Percentiles rank a stretch among this genome's conserved stretches.
phyloP scores from a whole-genome alignment of 2,113 vertebrate species.

The Morone saxatilis region DNA sequence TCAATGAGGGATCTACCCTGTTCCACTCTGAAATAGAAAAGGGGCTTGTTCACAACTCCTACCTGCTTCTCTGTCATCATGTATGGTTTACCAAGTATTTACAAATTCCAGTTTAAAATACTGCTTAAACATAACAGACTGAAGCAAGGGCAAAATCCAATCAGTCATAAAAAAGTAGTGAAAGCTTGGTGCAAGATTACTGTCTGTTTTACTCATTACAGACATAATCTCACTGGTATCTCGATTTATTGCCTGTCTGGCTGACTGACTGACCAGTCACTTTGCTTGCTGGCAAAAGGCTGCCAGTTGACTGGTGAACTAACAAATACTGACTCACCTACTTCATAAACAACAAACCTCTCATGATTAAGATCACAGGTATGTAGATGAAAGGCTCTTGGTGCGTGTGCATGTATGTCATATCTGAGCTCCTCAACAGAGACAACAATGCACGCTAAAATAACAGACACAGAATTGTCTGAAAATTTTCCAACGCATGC shows the following conservation, averaged over 20 bases:
- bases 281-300: slow-evolving; percentile 6
- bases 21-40: slow-evolving; percentile 29
- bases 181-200: slow-evolving; percentile 25
- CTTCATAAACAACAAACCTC: slow-evolving; percentile 37
- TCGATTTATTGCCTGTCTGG: not conserved
- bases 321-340: slow-evolving; percentile 16
- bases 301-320: slow-evolving; percentile 21
- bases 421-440: slow-evolving; percentile 50
- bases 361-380: slow-evolving; percentile 57
- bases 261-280: slow-evolving; percentile 3
- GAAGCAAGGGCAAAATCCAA: slow-evolving; percentile 34
- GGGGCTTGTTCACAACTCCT: slow-evolving; percentile 2
- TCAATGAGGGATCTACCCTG: slow-evolving; percentile 33
- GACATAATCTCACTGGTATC: slow-evolving; percentile 18
- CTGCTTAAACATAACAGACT: not conserved
- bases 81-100: slow-evolving; percentile 1
- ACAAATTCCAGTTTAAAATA: slow-evolving; percentile 6
- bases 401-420: not conserved
- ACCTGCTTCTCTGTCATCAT: slow-evolving; percentile 17
- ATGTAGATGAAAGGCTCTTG: slow-evolving; percentile 49
- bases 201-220: slow-evolving; percentile 46
- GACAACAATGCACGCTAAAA: slow-evolving; percentile 22
- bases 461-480: slow-evolving; percentile 37
- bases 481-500: slow-evolving; percentile 32
- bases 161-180: slow-evolving; percentile 5